Conservation (phyloP, 2,113 vertebrate genomes). For the Daubentonia madagascariensis region DNA sequence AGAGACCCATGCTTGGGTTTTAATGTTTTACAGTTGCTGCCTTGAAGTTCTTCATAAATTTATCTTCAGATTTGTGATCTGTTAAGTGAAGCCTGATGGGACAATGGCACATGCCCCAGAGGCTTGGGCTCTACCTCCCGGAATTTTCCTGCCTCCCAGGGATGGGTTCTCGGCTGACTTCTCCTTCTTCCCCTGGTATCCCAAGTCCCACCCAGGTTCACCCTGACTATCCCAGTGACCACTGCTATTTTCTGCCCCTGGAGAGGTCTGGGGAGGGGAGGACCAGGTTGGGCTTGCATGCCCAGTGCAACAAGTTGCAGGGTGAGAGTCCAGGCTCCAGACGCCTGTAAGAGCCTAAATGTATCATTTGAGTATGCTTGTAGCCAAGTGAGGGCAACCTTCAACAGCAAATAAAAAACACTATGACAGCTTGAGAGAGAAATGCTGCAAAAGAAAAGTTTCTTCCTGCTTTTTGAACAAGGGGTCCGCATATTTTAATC, state of each 20-base stretch:
- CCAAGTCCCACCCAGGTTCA: not conserved
- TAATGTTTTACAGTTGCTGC: not conserved
- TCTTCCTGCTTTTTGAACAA: not conserved
- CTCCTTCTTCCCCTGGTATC: not conserved
- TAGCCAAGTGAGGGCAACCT: not conserved
- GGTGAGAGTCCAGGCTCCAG: not conserved
- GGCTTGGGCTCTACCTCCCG: not conserved
- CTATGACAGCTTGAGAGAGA: not conserved
- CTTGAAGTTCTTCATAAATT: conserved; percentile 16
- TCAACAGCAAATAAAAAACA: not conserved
- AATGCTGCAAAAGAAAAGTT: not conserved
- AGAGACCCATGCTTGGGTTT: not conserved
- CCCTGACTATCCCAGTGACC: not conserved
- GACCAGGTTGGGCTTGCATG: not conserved
- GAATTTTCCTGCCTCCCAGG: not conserved
- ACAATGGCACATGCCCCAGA: not conserved
- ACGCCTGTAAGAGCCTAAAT: not conserved
- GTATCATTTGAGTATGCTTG: not conserved
- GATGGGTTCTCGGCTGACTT: not conserved
- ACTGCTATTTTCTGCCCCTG: not conserved
- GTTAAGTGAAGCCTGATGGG: not conserved
- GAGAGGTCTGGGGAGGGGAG: not conserved
- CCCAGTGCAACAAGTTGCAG: not conserved
- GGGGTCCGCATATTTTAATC: not conserved
- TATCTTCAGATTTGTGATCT: not conserved